These are phyloP conservation scores for Zosterops japonicus DNA, from an alignment of 2,113 vertebrate species.

Conservation along the genomic window DNA sequence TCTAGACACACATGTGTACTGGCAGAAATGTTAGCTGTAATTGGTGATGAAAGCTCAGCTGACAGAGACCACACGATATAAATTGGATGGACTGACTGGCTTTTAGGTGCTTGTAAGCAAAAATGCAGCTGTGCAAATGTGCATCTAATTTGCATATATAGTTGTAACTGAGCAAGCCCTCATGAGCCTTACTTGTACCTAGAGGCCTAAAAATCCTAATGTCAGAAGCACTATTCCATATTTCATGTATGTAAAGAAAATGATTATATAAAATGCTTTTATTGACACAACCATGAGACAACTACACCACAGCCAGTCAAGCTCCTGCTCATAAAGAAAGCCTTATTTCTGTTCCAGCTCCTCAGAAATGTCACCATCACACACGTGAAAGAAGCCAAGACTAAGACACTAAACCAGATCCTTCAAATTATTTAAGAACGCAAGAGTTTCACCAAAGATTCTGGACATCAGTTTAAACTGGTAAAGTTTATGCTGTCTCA, in stretches of 20 bases:
- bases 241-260: neutral
- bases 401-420: neutral
- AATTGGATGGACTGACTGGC: neutral
- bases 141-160: neutral
- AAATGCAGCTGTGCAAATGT: neutral
- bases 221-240: neutral
- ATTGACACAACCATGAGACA: neutral
- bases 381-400: neutral
- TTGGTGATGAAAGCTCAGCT: constrained; percentile 8
- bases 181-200: neutral
- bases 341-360: neutral
- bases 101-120: neutral
- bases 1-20: neutral
- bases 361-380: neutral
- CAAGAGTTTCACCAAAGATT: neutral
- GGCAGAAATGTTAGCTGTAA: neutral
- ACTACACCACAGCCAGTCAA: neutral
- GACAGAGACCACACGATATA: neutral
- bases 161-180: neutral
- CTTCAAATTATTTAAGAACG: neutral
- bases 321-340: neutral
- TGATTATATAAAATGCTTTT: neutral
- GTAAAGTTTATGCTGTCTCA: neutral
- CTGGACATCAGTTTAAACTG: neutral
- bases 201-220: neutral